Conservation (phyloP, 2,113 vertebrate species). For the Syrrhaptes paradoxus region DNA sequence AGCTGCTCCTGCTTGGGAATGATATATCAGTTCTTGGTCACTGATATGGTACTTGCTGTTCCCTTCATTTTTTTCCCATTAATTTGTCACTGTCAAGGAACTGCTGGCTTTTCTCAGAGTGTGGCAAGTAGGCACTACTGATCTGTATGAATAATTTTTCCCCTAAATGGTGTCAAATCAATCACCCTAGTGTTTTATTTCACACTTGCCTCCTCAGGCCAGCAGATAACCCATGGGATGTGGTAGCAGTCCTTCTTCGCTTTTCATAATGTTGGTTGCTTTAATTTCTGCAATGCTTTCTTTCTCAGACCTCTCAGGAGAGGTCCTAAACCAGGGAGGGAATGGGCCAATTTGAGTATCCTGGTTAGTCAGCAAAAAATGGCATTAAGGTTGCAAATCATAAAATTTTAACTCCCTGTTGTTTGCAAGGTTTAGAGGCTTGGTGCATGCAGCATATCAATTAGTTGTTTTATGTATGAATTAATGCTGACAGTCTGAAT, state of each 20-base stretch:
- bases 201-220: background rate
- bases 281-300: background rate
- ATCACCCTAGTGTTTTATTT: background rate
- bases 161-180: background rate
- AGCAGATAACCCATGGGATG: background rate
- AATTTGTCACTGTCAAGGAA: background rate
- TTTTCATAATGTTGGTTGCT: background rate
- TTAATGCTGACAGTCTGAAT: background rate
- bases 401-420: conserved; percentile 28
- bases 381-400: background rate
- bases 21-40: background rate
- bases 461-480: background rate
- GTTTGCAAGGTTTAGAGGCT: conserved; percentile 1
- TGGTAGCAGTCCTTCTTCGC: background rate
- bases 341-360: background rate
- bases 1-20: accelerated
- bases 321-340: background rate
- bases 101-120: background rate
- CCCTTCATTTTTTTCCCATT: background rate
- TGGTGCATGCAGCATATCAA: background rate
- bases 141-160: background rate
- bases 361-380: background rate
- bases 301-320: background rate
- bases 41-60: background rate
- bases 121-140: background rate